These are phyloP conservation scores for Siniperca undulata DNA, from an alignment of 2,797 vertebrate species.

Conservation along the genomic window DNA sequence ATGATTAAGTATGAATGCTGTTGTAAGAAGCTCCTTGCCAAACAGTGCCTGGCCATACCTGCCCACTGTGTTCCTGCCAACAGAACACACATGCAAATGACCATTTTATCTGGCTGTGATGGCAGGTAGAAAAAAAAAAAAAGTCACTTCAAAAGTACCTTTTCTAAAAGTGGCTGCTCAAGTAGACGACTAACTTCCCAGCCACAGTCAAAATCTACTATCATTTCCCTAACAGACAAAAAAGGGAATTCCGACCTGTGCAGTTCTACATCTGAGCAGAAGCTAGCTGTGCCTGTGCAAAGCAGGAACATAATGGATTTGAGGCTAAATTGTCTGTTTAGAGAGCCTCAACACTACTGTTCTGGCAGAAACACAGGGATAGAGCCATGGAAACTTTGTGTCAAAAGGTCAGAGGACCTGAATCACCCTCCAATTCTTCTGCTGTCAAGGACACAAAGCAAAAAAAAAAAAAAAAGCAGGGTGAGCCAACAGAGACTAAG, in stretches of 20 bases:
- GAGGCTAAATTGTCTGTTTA: slow-evolving; percentile 11
- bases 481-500: slow-evolving; percentile 19
- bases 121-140: neutral
- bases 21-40: slow-evolving; percentile 6
- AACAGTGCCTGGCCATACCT: neutral
- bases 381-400: slow-evolving; percentile 55
- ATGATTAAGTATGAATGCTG: neutral
- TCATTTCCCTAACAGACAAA: neutral
- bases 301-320: slow-evolving; percentile 5
- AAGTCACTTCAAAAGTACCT: neutral
- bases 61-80: neutral
- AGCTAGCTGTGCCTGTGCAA: slow-evolving; percentile 6
- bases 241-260: slow-evolving; percentile 11
- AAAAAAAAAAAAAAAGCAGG: slow-evolving; percentile 19
- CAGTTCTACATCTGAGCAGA: neutral
- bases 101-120: neutral
- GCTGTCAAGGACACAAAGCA: slow-evolving; percentile 43
- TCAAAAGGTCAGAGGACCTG: slow-evolving; percentile 56
- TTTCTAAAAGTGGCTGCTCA: neutral
- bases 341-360: slow-evolving; percentile 29
- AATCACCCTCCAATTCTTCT: slow-evolving; percentile 53
- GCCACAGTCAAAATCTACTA: neutral
- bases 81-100: slow-evolving; percentile 4
- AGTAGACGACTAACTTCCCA: neutral
- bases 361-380: slow-evolving; percentile 37